Percentiles rank a stretch among this genome's conserved stretches.
Conservation (phyloP, 2,797 vertebrate species). For the Uromys caudimaculatus region DNA sequence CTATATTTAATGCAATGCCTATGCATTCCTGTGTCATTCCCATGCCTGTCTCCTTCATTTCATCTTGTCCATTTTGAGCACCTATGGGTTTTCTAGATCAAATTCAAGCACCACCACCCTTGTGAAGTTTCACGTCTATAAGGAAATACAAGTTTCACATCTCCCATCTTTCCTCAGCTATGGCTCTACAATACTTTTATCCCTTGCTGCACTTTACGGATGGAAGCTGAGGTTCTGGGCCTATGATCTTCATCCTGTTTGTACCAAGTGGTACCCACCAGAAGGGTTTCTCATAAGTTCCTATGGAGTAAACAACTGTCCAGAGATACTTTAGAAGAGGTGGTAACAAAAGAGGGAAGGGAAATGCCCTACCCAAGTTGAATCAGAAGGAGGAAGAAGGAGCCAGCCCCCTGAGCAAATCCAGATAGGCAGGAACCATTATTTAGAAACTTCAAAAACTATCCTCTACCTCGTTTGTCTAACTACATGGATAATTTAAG, state of each 20-base stretch:
- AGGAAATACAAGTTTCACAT: background rate
- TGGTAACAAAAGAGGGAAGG: background rate
- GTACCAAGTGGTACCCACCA: background rate
- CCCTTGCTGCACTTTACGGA: background rate
- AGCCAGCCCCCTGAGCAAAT: background rate
- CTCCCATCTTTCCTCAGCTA: background rate
- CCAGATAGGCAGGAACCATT: background rate
- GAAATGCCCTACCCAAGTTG: background rate
- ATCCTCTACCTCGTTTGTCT: background rate
- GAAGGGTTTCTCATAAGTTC: background rate
- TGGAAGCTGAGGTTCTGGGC: background rate
- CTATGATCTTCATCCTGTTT: background rate
- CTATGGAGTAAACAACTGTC: background rate
- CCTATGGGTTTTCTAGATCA: background rate
- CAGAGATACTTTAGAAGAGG: background rate
- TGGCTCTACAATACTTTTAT: background rate
- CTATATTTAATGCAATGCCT: background rate
- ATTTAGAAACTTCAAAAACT: constrained; percentile 24
- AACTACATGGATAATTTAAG: constrained; percentile 57
- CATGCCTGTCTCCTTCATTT: background rate
- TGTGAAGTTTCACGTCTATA: background rate
- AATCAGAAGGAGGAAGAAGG: background rate
- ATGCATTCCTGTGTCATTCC: background rate
- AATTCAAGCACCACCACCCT: background rate
- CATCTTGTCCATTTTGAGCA: background rate